These are phyloP conservation scores for Lathamus discolor DNA, from an alignment of 2,113 vertebrate genomes.

Conservation along the genomic window DNA sequence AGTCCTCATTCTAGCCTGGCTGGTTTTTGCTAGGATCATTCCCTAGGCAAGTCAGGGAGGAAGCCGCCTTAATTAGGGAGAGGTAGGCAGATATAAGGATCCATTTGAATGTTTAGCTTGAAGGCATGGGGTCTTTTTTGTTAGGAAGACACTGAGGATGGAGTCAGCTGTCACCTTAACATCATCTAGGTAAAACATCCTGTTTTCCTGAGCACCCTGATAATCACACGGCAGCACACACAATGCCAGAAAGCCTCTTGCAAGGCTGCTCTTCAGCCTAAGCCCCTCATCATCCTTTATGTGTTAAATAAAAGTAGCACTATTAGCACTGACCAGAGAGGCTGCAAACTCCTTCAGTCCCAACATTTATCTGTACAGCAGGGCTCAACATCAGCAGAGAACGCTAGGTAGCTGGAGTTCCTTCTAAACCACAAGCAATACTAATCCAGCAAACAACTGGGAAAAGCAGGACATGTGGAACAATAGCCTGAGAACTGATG, in stretches of 20 bases:
- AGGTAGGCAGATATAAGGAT: background rate
- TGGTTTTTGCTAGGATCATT: background rate
- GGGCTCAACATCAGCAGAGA: background rate
- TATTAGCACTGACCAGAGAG: background rate
- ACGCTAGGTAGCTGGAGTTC: background rate
- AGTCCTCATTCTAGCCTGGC: background rate
- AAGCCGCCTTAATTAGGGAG: background rate
- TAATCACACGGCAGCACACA: background rate
- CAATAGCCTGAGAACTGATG: background rate
- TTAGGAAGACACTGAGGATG: background rate
- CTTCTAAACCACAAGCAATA: background rate
- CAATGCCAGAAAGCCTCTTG: background rate
- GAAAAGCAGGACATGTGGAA: background rate
- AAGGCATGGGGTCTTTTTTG: background rate
- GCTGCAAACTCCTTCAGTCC: background rate
- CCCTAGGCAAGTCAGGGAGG: background rate
- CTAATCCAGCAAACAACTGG: background rate
- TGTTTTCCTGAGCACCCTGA: background rate
- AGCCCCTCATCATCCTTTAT: background rate
- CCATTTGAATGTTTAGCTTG: background rate
- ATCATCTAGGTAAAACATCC: background rate
- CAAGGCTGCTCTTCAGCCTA: background rate
- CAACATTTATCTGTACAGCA: background rate
- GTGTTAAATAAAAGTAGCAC: background rate
- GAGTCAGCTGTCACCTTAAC: background rate